Evolutionary conservation across 2,113 vertebrate genomes (phyloP), one percentile per base, ranked within the genome.

Genomic region (Sialia sialis): DNA sequence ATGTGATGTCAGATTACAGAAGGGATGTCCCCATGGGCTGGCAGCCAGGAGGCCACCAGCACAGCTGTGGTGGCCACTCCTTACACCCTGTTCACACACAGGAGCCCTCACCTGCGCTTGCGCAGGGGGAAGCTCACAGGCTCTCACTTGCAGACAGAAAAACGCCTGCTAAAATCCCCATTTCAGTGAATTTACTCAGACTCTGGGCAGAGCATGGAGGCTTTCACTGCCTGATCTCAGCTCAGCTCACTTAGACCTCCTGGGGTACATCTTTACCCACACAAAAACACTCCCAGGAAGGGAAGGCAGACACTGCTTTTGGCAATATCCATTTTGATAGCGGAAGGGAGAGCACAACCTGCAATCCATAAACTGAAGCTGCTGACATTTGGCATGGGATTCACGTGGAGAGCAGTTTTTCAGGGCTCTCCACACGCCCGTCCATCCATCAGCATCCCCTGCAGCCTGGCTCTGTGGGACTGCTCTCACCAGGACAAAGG

Each of bases 401-500:
- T 87, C 82, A 78, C 39, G 29, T 20, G 30, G 83, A 92, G 85
- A 86, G 73, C 14, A 18, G 80, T 55, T 96, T 75, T 73, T 78
- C 70, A 54, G 66, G 83, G 59, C 29, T 15, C 20, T 73, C 91
- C 89, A 72, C 96, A 89, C 32, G 67, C 73, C 58, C 89, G n/a
- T 91, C 94, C 96, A 97, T 87, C 94, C 90, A n/a, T 82, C 91
- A 78, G 11, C 95, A 76, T 75, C 69, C 91, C 95, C 96, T 6
- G 39, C 93, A 90, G 97, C 88, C 97, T 74, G 54, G 87, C 81
- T 78, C 91, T 36, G 77, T 44, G 86, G 84, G 68, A 30, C 94
- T 95, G 90, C 92, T 92, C 92, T 77, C 84, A 87, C 54, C 90
- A 76, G 93, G 89, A 97, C 96, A 97, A 97, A 97, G 93, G 92